These are phyloP conservation scores for Taxidea taxus DNA, from an alignment of 2,113 vertebrate genomes.

Conservation along the genomic window DNA sequence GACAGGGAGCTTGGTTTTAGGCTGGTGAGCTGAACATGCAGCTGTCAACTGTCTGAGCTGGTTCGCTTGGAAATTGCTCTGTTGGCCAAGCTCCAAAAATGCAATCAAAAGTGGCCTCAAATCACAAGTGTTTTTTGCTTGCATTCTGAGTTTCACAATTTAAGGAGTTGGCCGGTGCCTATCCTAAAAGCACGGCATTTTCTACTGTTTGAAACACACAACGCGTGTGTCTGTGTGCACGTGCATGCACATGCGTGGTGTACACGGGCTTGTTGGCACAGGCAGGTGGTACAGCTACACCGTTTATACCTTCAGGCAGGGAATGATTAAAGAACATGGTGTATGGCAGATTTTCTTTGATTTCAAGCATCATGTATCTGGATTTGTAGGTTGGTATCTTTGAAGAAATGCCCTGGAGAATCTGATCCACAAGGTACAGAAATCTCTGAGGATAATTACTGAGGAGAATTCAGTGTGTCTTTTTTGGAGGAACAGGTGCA, in stretches of 20 bases:
- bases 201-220: not conserved
- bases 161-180: constrained; percentile 13
- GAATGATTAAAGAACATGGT: constrained; percentile 6
- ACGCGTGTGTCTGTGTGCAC: not conserved
- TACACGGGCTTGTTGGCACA: not conserved
- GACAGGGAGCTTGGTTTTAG: not conserved
- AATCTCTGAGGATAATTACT: not conserved
- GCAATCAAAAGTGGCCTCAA: constrained; percentile 37
- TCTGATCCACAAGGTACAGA: not conserved
- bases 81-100: constrained; percentile 39
- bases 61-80: constrained; percentile 48
- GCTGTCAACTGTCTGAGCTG: not conserved
- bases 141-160: not conserved
- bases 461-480: not conserved
- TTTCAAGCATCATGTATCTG: not conserved
- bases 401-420: not conserved
- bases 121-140: constrained; percentile 35
- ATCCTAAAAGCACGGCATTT: constrained; percentile 20
- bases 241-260: not conserved
- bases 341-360: constrained; percentile 16
- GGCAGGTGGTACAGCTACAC: not conserved
- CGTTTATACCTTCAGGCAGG: not conserved
- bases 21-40: not conserved
- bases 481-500: not conserved
- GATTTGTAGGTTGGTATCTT: not conserved